phyloP scores from a whole-genome alignment of 2,797 vertebrate genomes.

The Rousettus madagascariensis region DNA sequence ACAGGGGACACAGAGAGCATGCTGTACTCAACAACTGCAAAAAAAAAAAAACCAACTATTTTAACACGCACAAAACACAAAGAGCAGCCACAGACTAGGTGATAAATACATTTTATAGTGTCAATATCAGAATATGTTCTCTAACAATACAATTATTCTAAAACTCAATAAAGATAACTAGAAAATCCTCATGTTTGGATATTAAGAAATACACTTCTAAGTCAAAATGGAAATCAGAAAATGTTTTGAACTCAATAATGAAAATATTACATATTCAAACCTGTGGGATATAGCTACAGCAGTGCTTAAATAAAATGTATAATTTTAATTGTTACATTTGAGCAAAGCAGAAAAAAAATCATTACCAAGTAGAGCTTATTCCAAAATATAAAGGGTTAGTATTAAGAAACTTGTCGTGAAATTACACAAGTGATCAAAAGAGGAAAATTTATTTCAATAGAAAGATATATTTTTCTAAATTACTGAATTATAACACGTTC shows the following conservation, averaged over 20 bases:
- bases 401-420: background rate
- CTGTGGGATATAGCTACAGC: background rate
- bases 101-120: background rate
- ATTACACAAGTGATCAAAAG: background rate
- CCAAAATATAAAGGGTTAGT: background rate
- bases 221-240: background rate
- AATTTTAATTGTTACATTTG: background rate
- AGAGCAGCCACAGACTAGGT: background rate
- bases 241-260: background rate
- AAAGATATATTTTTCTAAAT: background rate
- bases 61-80: background rate
- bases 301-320: background rate
- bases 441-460: background rate
- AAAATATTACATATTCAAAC: background rate
- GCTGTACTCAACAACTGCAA: background rate
- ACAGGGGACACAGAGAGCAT: background rate
- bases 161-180: background rate
- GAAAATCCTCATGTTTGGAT: background rate
- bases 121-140: background rate
- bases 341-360: background rate
- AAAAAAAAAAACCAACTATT: background rate
- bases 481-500: background rate
- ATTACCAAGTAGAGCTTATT: background rate
- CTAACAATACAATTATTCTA: background rate
- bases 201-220: constrained; percentile 2